Base-by-base conservation (phyloP, 2,888 invertebrate genomes). In the Hypercompe scribonia region DNA sequence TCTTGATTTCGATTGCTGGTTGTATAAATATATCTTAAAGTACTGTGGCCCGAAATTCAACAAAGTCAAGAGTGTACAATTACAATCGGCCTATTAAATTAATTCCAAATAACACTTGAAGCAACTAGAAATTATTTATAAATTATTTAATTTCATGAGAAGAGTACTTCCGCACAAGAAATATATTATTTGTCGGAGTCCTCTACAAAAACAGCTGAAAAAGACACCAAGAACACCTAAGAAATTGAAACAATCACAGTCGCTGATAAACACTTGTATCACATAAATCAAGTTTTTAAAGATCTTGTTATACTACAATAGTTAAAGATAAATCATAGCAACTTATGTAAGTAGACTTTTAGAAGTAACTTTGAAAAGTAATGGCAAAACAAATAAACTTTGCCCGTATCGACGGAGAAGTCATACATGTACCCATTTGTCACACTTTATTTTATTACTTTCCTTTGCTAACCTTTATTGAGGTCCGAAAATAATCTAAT, bases 341-440 rank as follows among this genome's bases (percentile, higher is more conserved):
- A 39, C 58, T 68, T 58, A 18, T 39, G 15, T 58, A 68, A 68
- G 36, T 58, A 58, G 68, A 18, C 68, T 68, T 54, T 18, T 28
- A 54, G n/a, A 28, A 54, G 54, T n/a, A 58, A 68, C 68, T 54
- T 34, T 54, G 18, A 21, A 58, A 33, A 34, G 4, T 58, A 58
- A 58, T 58, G 21, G 68, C 33, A 58, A 36, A 58, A 64, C 61
- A 69, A 67, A 67, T 33, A 68, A 70, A 70, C 61, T 64, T 70
- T 64, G 46, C 33, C 31, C 42, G 61, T 11, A 69, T 39, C 61
- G 39, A 39, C 63, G 61, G 39, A 61, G 58, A 67, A 67, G 36
- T 61, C 69, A n/a, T n/a, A n/a, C n/a, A 69, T 69, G 36, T 69
- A 63, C 63, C 69, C 58, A 61, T 69, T 61, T 69, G 69, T 69